phyloP scores from a whole-genome alignment of 2,113 vertebrate genomes.

The Panthera leo region DNA sequence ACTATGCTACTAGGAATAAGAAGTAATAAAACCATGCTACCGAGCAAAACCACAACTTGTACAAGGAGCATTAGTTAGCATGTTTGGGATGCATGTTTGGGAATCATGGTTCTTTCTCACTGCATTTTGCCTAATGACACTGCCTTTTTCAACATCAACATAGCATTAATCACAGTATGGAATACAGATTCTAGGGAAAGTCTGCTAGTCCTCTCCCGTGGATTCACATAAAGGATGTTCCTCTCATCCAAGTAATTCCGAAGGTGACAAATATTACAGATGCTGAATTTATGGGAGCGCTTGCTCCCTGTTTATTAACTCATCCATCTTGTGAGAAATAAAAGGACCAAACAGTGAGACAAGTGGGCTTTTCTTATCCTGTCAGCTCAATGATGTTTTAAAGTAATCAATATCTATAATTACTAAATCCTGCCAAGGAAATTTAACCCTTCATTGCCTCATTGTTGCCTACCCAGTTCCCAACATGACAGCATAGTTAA shows the following conservation, averaged over 20 bases:
- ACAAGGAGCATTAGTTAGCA: background rate
- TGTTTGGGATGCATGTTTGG: background rate
- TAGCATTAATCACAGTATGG: conserved; percentile 79
- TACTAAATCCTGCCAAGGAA: conserved; percentile 75
- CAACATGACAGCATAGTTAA: conserved; percentile 11
- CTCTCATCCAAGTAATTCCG: conserved; percentile 83
- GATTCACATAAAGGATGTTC: conserved; percentile 85
- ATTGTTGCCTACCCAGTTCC: conserved; percentile 24
- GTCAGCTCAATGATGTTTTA: conserved; percentile 76
- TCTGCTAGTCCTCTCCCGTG: conserved; percentile 75
- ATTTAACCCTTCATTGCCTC: conserved; percentile 81
- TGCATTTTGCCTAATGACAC: conserved; percentile 70
- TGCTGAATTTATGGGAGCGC: conserved; percentile 86
- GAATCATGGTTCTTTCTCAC: conserved; percentile 30
- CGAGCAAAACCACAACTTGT: background rate
- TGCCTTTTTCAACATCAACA: conserved; percentile 76
- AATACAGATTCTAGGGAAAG: conserved; percentile 72
- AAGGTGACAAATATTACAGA: conserved; percentile 88
- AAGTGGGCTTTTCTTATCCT: conserved; percentile 83
- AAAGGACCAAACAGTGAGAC: conserved; percentile 77
- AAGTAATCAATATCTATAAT: conserved; percentile 86
- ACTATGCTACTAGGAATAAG: background rate
- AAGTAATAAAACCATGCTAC: background rate
- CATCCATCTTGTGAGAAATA: conserved; percentile 88
- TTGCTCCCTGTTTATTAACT: conserved; percentile 87